Evolutionary conservation across 2,888 invertebrate genomes (phyloP).

Genomic region (Deilephila elpenor): DNA sequence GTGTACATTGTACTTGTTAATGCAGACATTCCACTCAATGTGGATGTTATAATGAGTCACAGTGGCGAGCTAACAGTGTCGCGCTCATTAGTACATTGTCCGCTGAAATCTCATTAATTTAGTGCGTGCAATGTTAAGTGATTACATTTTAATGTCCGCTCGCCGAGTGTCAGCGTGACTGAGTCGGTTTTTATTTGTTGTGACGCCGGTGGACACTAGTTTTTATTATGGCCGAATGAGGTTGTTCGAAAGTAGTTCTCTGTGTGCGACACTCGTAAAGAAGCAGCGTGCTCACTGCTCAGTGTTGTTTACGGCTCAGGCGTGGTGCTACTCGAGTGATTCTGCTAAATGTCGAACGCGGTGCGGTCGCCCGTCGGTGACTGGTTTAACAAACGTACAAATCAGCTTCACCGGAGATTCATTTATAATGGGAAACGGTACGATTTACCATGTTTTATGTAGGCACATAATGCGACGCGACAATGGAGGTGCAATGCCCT

Average conservation of each 20-base stretch:
- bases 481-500: slow-evolving; percentile 43
- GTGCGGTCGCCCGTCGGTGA: slow-evolving; percentile 71
- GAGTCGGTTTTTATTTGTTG: slow-evolving; percentile 67
- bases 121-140: slow-evolving; percentile 80
- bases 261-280: slow-evolving; percentile 50
- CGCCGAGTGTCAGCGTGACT: slow-evolving; percentile 62
- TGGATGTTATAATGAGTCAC: slow-evolving; percentile 77
- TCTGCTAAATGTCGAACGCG: slow-evolving; percentile 69
- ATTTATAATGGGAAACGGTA: slow-evolving; percentile 79
- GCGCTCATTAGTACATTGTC: slow-evolving; percentile 76
- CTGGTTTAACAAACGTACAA: slow-evolving; percentile 75
- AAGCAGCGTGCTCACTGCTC: slow-evolving; percentile 57
- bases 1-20: slow-evolving; percentile 51
- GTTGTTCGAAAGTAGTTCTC: slow-evolving; percentile 66
- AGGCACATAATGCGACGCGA: slow-evolving; percentile 45
- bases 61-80: slow-evolving; percentile 66
- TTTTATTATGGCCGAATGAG: slow-evolving; percentile 59
- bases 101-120: slow-evolving; percentile 81
- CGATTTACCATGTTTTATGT: slow-evolving; percentile 46
- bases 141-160: slow-evolving; percentile 76
- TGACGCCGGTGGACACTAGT: slow-evolving; percentile 54
- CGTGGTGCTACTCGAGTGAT: slow-evolving; percentile 54
- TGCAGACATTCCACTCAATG: slow-evolving; percentile 67
- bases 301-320: slow-evolving; percentile 57
- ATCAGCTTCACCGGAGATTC: slow-evolving; percentile 71